Evolutionary conservation across 2,888 invertebrate genomes (phyloP).

Genomic region (Athrips mouffetella): DNA sequence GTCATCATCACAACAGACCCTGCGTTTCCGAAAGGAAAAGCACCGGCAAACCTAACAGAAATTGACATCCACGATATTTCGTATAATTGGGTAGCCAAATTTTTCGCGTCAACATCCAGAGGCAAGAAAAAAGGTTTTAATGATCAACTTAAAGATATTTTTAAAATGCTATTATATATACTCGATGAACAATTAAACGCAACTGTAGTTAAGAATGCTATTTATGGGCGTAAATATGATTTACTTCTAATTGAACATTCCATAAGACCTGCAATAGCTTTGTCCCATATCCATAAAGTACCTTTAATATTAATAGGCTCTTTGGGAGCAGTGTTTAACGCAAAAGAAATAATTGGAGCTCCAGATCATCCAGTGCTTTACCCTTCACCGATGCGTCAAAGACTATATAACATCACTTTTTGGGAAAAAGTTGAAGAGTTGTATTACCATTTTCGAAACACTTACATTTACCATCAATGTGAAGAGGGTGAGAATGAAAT

Average conservation of each 20-base stretch:
- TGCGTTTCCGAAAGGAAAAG: slow-evolving; percentile 34
- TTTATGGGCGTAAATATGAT: slow-evolving; percentile 27
- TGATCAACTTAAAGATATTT: not conserved
- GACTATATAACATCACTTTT: slow-evolving; percentile 24
- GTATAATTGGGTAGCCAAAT: slow-evolving; percentile 30
- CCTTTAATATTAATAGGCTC: slow-evolving; percentile 45
- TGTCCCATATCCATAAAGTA: slow-evolving; percentile 28
- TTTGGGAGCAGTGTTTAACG: slow-evolving; percentile 27
- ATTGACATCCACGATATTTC: slow-evolving; percentile 49
- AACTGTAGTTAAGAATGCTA: slow-evolving; percentile 28
- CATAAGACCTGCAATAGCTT: too few relatives aligned
- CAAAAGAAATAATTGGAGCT: slow-evolving; percentile 32
- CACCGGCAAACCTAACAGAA: slow-evolving; percentile 53
- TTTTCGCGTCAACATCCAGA: slow-evolving; percentile 16
- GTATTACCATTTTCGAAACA: too few relatives aligned
- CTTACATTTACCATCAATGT: too few relatives aligned
- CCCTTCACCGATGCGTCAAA: slow-evolving; percentile 24
- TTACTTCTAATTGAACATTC: slow-evolving; percentile 29
- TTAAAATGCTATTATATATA: slow-evolving; percentile 2
- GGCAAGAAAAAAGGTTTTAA: slow-evolving; percentile 20
- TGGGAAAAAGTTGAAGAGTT: slow-evolving; percentile 28
- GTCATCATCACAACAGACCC: slow-evolving; percentile 60
- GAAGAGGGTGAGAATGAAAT: slow-evolving; percentile 24
- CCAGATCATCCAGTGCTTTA: slow-evolving; percentile 37
- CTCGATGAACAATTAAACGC: slow-evolving; percentile 29